Conservation (phyloP, 2,113 vertebrate species). For the Channa maculata region DNA sequence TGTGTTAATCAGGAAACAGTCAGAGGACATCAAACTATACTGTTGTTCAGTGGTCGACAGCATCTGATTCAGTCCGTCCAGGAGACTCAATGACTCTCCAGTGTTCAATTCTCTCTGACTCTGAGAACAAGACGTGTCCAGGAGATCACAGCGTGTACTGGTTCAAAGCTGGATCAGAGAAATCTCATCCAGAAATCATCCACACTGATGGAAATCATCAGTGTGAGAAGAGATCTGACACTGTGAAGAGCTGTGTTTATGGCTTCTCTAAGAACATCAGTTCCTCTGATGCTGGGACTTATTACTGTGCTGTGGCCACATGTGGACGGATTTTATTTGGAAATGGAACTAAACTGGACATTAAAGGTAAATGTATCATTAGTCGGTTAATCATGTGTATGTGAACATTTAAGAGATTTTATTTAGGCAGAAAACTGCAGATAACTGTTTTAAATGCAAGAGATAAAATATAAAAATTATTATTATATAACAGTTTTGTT, state of each 20-base stretch:
- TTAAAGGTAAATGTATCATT: too few relatives aligned
- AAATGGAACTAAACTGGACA: slow-evolving; percentile 25
- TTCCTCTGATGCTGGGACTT: slow-evolving; percentile 46
- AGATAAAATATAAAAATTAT: too few relatives aligned
- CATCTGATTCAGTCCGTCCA: not conserved
- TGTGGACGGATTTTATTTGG: slow-evolving; percentile 47
- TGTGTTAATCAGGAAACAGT: not conserved
- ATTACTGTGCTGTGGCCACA: slow-evolving; percentile 49
- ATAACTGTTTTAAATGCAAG: too few relatives aligned
- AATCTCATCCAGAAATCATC: slow-evolving; percentile 7
- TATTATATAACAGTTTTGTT: too few relatives aligned
- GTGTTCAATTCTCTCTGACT: slow-evolving; percentile 28
- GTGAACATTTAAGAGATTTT: too few relatives aligned
- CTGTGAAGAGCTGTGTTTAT: slow-evolving; percentile 1
- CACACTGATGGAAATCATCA: slow-evolving; percentile 3
- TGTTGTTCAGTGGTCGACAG: slow-evolving; percentile 15
- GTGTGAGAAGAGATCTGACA: not conserved
- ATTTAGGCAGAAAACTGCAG: not conserved
- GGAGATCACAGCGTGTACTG: slow-evolving; percentile 34
- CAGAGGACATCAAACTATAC: slow-evolving; percentile 20
- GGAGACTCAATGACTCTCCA: slow-evolving; percentile 18
- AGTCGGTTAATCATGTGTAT: too few relatives aligned
- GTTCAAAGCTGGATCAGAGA: slow-evolving; percentile 14
- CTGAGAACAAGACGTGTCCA: not conserved
- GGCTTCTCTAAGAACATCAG: not conserved